Evolutionary conservation across 1,140 invertebrate genomes (phyloP).

Genomic region (Brachionus angularis): DNA sequence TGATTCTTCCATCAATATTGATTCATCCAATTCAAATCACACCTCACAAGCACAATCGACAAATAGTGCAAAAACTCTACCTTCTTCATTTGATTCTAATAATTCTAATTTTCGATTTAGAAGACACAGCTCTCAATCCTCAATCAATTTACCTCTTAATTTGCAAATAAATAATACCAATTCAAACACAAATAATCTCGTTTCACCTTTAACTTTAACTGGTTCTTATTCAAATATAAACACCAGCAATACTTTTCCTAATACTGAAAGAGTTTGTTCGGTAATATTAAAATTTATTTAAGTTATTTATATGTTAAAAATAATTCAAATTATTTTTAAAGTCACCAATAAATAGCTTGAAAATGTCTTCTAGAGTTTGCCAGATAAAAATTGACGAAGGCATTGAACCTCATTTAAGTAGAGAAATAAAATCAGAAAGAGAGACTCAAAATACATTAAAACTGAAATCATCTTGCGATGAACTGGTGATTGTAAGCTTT

Average conservation of each 20-base stretch:
- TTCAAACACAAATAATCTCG: neutral
- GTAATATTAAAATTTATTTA: no score
- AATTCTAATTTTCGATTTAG: conserved; percentile 28
- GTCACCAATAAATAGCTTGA: conserved; percentile 36
- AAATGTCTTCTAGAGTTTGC: conserved; percentile 41
- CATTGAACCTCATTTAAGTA: conserved; percentile 35
- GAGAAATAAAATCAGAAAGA: conserved; percentile 38
- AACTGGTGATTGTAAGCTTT: conserved; percentile 23
- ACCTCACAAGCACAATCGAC: conserved; percentile 6
- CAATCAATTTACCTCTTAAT: conserved; percentile 32
- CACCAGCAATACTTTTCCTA: neutral
- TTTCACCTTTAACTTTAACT: conserved; percentile 26
- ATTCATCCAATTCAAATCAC: neutral
- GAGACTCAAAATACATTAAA: conserved; percentile 35
- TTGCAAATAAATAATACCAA: conserved; percentile 28
- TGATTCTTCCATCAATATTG: conserved; percentile 16
- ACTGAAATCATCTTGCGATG: conserved; percentile 31
- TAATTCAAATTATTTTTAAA: no score
- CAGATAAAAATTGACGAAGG: conserved; percentile 43
- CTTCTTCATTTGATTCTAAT: no score
- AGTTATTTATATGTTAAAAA: no score
- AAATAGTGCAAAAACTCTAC: no score
- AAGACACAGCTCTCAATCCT: conserved; percentile 28
- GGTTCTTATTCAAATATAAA: conserved; percentile 19
- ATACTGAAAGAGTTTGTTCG: conserved; percentile 20